Evolutionary conservation across 1,140 invertebrate genomes (phyloP).

Genomic region (Drosophila bipectinata): DNA sequence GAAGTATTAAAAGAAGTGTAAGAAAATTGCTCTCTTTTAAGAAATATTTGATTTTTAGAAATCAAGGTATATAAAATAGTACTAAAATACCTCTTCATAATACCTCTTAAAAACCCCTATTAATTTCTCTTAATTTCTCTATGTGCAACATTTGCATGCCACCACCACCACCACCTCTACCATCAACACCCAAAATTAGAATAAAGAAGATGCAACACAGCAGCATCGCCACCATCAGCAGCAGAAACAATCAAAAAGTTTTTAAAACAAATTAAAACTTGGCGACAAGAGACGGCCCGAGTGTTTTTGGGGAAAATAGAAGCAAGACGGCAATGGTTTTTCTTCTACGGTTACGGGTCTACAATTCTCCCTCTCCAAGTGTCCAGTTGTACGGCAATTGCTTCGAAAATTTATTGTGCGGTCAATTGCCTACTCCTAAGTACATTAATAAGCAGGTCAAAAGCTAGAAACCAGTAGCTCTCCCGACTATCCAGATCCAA

Average conservation of each 20-base stretch:
- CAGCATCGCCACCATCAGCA: constrained; percentile 29
- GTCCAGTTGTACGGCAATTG: background rate
- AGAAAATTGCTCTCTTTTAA: no score
- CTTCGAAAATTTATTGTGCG: constrained; percentile 63
- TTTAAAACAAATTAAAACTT: constrained; percentile 82
- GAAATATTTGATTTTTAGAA: no score
- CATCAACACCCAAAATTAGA: background rate
- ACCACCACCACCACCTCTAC: constrained; percentile 1
- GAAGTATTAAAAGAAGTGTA: no score
- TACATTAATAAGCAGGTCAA: background rate
- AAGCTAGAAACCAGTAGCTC: background rate
- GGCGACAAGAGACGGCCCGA: constrained; percentile 52
- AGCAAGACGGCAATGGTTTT: constrained; percentile 50
- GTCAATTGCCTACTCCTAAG: constrained; percentile 38
- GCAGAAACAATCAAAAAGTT: constrained; percentile 77
- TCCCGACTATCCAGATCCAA: background rate
- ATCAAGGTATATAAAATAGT: no score
- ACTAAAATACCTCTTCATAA: no score
- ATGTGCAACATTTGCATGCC: constrained; percentile 61
- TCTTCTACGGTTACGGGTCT: background rate
- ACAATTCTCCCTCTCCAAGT: background rate
- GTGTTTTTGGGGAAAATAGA: constrained; percentile 2
- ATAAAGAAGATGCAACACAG: constrained; percentile 9
- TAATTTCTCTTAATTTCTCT: background rate
- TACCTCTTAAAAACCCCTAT: no score